Evolutionary conservation across 2,113 vertebrate genomes (phyloP), one percentile per base, ranked within the genome.

Genomic region (Procavia capensis): DNA sequence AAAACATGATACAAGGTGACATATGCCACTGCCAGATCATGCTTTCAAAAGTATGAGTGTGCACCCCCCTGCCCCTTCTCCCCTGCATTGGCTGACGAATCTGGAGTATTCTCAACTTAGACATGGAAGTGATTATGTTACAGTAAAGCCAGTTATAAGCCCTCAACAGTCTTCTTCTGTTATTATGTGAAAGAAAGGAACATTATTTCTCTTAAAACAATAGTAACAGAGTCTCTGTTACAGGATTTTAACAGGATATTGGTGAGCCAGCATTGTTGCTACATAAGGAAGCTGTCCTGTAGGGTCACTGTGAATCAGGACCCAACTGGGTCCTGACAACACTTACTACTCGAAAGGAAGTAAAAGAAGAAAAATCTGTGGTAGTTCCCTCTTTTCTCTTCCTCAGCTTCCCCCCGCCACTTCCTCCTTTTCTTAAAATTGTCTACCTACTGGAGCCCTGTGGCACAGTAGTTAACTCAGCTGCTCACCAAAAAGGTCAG

Each of bases 181-280:
- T 92, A 17, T 24, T 50, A 41, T 16, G 47, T 22, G 47, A 66
- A 3, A 76, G 14, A 90, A 90, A 72, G 43, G 87, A 89, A 78
- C 27, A 86, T 7, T 79, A n/a, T 25, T 68, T 61, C 80, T 76
- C 39, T 63, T 92, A 87, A 94, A 81, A 68, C 36, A 70, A 57
- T 2, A 47, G 27, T 81, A 83, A 89, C 9, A 79, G 11, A 76
- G 39, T 83, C 22, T 90, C 43, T 66, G 9, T 79, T 27, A 82
- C 3, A 82, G 39, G 24, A 89, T 20, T 20, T 89, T 66, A 86
- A 63, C 13, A 78, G 17, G 20, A 13, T 81, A 70, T 91, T 90
- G 83, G 43, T 76, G 64, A 95, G 39, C 9, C 93, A 88, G 57
- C 29, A 54, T 93, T 97, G 95, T 13, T 97, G 41, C 70, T 87